Percentiles rank a stretch among this genome's conserved stretches.
These are phyloP conservation scores for Lacanobia wlatinum DNA, from an alignment of 2,888 invertebrate species.

Conservation along the genomic window DNA sequence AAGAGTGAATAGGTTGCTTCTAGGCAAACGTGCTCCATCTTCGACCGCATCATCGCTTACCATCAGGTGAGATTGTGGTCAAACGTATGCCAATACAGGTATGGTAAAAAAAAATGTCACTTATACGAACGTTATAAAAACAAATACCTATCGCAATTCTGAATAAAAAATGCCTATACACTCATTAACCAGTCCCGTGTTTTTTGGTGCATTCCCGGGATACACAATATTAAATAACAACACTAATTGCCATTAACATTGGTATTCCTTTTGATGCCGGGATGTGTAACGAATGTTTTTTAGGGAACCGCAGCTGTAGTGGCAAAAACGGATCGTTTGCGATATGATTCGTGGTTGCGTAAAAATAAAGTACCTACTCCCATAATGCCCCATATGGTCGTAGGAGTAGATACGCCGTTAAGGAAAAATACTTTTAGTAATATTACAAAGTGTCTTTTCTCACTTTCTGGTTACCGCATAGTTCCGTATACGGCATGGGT, in stretches of 20 bases:
- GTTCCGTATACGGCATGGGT: too few species aligned
- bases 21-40: too few species aligned
- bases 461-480: too few species aligned
- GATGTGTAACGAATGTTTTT: conserved; percentile 16
- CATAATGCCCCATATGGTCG: neutral
- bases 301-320: conserved; percentile 18
- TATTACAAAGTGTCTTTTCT: conserved; percentile 16
- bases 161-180: conserved; percentile 9
- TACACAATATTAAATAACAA: conserved; percentile 36
- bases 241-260: conserved; percentile 33
- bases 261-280: conserved; percentile 15
- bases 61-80: too few species aligned
- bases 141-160: conserved; percentile 3
- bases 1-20: too few species aligned
- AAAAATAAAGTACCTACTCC: conserved; percentile 27
- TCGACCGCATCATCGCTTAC: too few species aligned
- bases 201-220: conserved; percentile 20
- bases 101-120: too few species aligned
- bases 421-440: conserved; percentile 14
- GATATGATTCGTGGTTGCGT: conserved; percentile 24
- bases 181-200: conserved; percentile 7
- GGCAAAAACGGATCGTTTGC: conserved; percentile 19
- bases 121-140: neutral
- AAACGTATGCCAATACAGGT: too few species aligned
- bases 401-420: neutral